Evolutionary conservation across 1,140 invertebrate genomes (phyloP), one percentile per base, ranked within the genome.

Genomic region (Semibalanus balanoides): DNA sequence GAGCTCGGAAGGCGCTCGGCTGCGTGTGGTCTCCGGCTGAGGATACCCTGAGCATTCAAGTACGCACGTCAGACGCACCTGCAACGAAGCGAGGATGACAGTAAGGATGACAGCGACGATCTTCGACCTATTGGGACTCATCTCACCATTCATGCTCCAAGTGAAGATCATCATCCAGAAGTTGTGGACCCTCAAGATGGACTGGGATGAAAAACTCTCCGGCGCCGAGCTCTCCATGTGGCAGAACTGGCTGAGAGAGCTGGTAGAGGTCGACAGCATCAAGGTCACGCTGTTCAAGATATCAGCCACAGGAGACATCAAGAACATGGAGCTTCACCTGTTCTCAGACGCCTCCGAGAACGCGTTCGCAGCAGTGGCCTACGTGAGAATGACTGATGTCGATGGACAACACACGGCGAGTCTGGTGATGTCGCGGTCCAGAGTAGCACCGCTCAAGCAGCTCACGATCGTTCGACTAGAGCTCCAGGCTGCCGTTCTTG

Each of bases 401-500:
- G n/a, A 64, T 74, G 9, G 74, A 74, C 28, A n/a, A n/a, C 0
- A 73, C 76, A 28, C 76, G 0, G 74, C 77, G 0, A 51, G 74
- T 76, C 82, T 40, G 81, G 82, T 74, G 74, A 80, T 72, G 77
- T 83, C 51, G 73, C 84, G 86, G 79, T 73, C 81, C 14, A 79
- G 83, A 75, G 84, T 86, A 14, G 82, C 85, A 69, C 85, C 85
- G 17, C 35, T 40, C 35, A 40, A 40, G 35, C 35, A 40, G 22
- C 74, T 82, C 29, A 82, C 83, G 28, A 81, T 88, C 31, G 86
- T 87, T 14, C 74, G 84, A 78, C 79, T 87, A 30, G 86, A 87
- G 80, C 79, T 87, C 29, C 82, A 79, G 75, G 85, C 81, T 14
- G 85, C 85, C 17, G 71, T 82, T 3, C 74, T 86, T 25, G 76